These are phyloP conservation scores for Achroia grisella DNA, from an alignment of 1,140 invertebrate species.

Conservation along the genomic window DNA sequence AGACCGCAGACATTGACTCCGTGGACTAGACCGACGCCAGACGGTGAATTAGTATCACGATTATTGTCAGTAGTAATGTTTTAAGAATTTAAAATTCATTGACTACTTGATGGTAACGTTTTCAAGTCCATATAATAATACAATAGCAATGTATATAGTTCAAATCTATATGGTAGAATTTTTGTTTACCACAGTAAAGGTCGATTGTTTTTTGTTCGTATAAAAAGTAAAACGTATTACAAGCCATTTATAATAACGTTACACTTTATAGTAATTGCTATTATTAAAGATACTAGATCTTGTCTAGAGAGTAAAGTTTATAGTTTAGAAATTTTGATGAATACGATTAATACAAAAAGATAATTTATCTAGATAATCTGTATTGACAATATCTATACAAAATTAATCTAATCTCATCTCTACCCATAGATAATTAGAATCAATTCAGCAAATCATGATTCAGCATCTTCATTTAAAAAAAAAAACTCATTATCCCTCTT, in stretches of 20 bases:
- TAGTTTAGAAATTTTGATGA: constrained; percentile 12
- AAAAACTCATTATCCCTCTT: too few relatives aligned
- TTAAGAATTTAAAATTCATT: neutral
- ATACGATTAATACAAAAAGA: too few relatives aligned
- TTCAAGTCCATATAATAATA: neutral
- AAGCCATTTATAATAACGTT: neutral
- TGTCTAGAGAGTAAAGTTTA: neutral
- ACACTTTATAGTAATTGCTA: neutral
- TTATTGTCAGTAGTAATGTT: neutral
- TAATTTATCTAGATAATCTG: too few relatives aligned
- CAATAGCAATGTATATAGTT: neutral
- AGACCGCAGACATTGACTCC: constrained; percentile 42
- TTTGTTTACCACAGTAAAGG: too few relatives aligned
- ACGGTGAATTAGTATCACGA: constrained; percentile 17
- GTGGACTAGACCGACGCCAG: constrained; percentile 54
- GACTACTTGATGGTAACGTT: neutral
- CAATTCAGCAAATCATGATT: too few relatives aligned
- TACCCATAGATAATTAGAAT: too few relatives aligned
- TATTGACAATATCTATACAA: too few relatives aligned
- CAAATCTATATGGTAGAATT: neutral
- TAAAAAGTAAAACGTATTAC: neutral
- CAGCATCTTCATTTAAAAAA: too few relatives aligned
- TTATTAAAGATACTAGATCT: neutral
- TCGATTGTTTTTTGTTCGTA: neutral
- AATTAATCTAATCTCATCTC: too few relatives aligned